These are phyloP conservation scores for Cordilura impudica DNA, from an alignment of 2,888 invertebrate species.

Conservation along the genomic window DNA sequence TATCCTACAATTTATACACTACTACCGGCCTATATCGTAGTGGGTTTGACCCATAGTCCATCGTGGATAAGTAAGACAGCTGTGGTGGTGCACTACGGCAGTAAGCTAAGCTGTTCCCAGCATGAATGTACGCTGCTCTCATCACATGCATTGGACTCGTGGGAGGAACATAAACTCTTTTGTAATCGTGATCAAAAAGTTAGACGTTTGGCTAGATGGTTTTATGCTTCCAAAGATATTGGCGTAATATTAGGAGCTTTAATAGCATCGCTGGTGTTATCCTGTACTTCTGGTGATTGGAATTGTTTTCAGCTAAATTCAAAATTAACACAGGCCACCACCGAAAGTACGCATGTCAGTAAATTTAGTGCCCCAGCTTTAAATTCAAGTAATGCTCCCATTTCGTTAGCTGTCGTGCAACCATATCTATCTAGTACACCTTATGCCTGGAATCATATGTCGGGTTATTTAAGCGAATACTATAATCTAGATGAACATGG, in stretches of 20 bases:
- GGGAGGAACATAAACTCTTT: constrained; percentile 76
- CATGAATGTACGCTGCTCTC: constrained; percentile 71
- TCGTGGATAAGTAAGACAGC: constrained; percentile 75
- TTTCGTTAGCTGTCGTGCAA: constrained; percentile 45
- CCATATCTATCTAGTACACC: constrained; percentile 58
- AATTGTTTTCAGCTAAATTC: constrained; percentile 67
- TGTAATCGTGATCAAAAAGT: constrained; percentile 78
- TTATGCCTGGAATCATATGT: constrained; percentile 63
- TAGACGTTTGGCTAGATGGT: constrained; percentile 79
- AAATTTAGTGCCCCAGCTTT: background rate
- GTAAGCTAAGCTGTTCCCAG: constrained; percentile 76
- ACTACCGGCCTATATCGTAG: constrained; percentile 79
- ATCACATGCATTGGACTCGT: constrained; percentile 66
- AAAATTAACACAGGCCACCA: constrained; percentile 1
- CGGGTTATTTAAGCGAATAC: constrained; percentile 77
- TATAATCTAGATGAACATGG: constrained; percentile 80
- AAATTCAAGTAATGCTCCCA: constrained; percentile 23
- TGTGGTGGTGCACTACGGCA: constrained; percentile 75
- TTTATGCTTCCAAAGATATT: constrained; percentile 80
- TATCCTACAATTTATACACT: constrained; percentile 80
- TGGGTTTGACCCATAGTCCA: constrained; percentile 81
- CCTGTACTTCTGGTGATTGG: constrained; percentile 75
- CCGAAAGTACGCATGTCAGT: background rate
- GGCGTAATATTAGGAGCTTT: constrained; percentile 81
- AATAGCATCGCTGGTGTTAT: constrained; percentile 78